Base-by-base conservation (phyloP, 1,140 invertebrate species). In the Ceratina australensis region DNA sequence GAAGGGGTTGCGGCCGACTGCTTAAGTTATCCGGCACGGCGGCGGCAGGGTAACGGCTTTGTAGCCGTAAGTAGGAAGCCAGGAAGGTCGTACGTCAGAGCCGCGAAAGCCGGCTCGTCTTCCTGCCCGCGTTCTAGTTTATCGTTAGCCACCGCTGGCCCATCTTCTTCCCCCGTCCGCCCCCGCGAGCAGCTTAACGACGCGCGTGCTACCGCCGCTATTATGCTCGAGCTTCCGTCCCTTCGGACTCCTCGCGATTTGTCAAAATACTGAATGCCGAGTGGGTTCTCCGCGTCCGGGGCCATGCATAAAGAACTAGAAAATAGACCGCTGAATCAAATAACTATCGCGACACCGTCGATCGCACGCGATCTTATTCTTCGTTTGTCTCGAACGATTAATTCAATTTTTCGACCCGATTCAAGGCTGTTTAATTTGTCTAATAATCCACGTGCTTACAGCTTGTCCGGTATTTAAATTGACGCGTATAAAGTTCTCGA, bases 41-140 rank as follows among this genome's bases (percentile, higher is more conserved):
- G 47, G 20, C 13, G 49, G 56, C 67, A 78, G 50, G 54, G 47
- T 49, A 68, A 61, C 56, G 83, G 79, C 76, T 86, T 86, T 77
- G 82, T 73, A 57, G 33, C 64, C 66, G 79, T 84, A 86, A 86
- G 82, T 82, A 86, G 84, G 60, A 79, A 68, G 65, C 22, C 83
- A 80, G 85, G 85, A 86, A 86, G 75, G 59, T 84, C 85, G 84
- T 86, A 86, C 52, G 84, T 86, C 81, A 86, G 82, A 59, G 24
- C 26, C 65, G 72, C 74, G 60, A 86, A 84, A 86, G 81, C 84
- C 66, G 63, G 72, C 84, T 82, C 67, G 81, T 86, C 84, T 86
- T 84, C 85, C 85, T 83, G 79, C 65, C 42, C 78, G 33, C 79
- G 75, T 80, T 74, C 83, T 83, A 86, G 83, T 86, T 86, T 86